Evolutionary conservation across 2,113 vertebrate species (phyloP), one percentile per base, ranked within the genome.

Genomic region (Halichoerus grypus): DNA sequence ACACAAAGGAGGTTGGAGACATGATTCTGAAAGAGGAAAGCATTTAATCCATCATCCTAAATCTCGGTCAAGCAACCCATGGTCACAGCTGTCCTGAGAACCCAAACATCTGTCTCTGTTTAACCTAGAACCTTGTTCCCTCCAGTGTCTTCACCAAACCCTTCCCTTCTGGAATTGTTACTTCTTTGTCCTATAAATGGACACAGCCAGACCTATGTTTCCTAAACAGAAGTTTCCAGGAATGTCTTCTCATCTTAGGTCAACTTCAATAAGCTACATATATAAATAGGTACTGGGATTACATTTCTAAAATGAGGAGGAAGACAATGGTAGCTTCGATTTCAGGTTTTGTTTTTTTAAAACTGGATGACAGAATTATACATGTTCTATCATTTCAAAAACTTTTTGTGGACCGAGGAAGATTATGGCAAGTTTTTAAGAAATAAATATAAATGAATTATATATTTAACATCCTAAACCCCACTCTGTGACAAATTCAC

Each of bases 1-100:
- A 99, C 82, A 99, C 98, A 95, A 99, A 99, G 21, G 99, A 99
- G 93, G 98, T 99, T 3, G 99, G 99, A 12, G 99, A 99, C 55
- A 99, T 99, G 98, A 99, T 98, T 89, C 99, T 99, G 99, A 90
- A 98, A 98, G 36, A 98, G 51, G 53, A 95, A 98, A 93, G 97
- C 63, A 87, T 1, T 84, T 39, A 46, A 76, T 86, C 1, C 67
- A 46, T 95, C 69, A 96, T 51, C 18, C 74, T 18, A 0, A 7
- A 28, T 67, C 84, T 13, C 0, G 9, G 46, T 6, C 31, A 61
- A 53, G 86, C 26, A 18, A 6, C 2, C 18, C 22, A 8, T 0
- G 4, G 77, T 33, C 81, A 88, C 36, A 0, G 26, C 33, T 46
- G 12, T 71, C 46, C 51, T 12, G 76, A 21, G 83, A 91, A 42